These are phyloP conservation scores for Cataglyphis cursor DNA, from an alignment of 2,888 invertebrate genomes.

Conservation along the genomic window DNA sequence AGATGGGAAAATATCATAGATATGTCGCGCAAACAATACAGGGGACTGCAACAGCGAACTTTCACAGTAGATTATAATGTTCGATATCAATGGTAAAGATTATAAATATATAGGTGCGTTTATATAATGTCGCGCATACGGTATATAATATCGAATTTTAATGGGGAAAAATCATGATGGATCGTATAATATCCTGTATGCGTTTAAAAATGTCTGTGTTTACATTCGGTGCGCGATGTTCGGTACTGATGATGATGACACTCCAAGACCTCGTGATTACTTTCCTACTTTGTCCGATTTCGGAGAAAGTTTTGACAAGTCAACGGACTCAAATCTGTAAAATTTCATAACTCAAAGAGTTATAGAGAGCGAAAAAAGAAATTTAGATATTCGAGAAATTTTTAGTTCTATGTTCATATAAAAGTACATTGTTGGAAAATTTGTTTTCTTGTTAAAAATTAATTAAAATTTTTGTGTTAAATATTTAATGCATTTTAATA, in stretches of 20 bases:
- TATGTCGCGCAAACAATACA: background rate
- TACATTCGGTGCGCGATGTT: background rate
- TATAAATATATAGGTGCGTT: background rate
- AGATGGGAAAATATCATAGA: slow-evolving; percentile 1
- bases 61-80: background rate
- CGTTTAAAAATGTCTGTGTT: background rate
- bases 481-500: too few species aligned
- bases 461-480: too few species aligned
- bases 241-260: background rate
- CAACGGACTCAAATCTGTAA: background rate
- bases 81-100: slow-evolving; percentile 18
- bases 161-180: slow-evolving; percentile 6
- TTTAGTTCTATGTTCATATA: background rate
- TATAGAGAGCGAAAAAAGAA: background rate
- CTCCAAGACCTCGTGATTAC: background rate
- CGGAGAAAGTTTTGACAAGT: background rate
- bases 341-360: background rate
- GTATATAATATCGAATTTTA: slow-evolving; percentile 7
- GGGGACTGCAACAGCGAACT: background rate
- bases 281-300: background rate
- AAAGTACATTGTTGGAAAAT: background rate
- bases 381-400: background rate
- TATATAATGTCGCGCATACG: background rate
- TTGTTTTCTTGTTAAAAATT: too few species aligned
- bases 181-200: background rate